Evolutionary conservation across 1,140 invertebrate genomes (phyloP).

Genomic region (Popillia japonica): DNA sequence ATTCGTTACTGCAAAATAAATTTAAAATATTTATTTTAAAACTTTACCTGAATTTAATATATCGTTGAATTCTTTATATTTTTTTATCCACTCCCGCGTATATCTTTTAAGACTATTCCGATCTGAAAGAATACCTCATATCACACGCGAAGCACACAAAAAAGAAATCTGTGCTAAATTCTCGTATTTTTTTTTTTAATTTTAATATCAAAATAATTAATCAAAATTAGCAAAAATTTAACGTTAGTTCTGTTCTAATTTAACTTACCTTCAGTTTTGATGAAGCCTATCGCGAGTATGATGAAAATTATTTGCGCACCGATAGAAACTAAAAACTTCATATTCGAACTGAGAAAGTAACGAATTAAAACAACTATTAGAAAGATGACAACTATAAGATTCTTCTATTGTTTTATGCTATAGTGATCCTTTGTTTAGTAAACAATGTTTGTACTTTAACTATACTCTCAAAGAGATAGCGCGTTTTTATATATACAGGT

Average conservation of each 20-base stretch:
- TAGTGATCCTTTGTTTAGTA: conserved; percentile 12
- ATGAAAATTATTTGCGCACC: conserved; percentile 2
- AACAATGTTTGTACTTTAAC: conserved; percentile 26
- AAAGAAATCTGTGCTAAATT: neutral
- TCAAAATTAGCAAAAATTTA: too few species aligned
- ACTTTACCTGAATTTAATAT: neutral
- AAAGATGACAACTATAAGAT: neutral
- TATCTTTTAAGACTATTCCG: conserved; percentile 1
- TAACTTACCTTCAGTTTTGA: conserved; percentile 21
- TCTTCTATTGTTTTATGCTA: neutral
- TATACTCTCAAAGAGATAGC: conserved; percentile 24
- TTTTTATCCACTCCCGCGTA: neutral
- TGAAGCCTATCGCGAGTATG: neutral
- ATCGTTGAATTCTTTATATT: neutral
- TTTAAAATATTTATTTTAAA: neutral
- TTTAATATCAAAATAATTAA: too few species aligned
- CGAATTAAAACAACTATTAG: neutral
- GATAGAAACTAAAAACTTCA: conserved; percentile 14
- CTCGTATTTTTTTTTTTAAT: neutral
- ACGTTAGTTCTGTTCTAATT: too few species aligned
- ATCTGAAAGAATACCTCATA: neutral
- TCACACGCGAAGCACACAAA: neutral
- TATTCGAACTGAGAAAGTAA: neutral
- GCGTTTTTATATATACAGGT: conserved; percentile 21
- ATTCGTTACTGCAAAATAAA: neutral